These are phyloP conservation scores for Percina caprodes DNA, from an alignment of 2,113 vertebrate species.

Conservation along the genomic window DNA sequence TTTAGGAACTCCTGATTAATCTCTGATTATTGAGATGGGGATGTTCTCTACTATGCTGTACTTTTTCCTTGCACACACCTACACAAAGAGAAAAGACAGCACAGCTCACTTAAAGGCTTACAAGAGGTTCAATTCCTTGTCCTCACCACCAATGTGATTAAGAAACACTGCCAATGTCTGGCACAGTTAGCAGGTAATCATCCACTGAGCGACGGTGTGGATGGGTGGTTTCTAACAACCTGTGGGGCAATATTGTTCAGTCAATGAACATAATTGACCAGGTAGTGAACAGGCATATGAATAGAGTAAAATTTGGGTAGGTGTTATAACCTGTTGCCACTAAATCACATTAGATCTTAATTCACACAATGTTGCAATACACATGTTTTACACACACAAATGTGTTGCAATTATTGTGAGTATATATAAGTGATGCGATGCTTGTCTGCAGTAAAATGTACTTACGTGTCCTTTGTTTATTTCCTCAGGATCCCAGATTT, in stretches of 20 bases:
- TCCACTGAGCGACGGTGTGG: neutral
- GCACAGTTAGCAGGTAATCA: constrained; percentile 29
- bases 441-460: neutral
- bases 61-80: constrained; percentile 3
- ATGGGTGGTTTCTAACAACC: constrained; percentile 14
- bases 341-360: neutral
- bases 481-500: constrained; percentile 88
- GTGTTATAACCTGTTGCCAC: neutral
- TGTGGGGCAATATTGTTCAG: neutral
- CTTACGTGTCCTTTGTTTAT: constrained; percentile 10
- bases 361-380: neutral
- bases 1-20: constrained; percentile 47
- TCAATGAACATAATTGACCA: neutral
- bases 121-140: neutral
- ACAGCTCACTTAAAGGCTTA: constrained; percentile 34
- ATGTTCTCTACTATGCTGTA: neutral
- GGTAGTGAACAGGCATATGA: neutral
- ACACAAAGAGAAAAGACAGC: constrained; percentile 1
- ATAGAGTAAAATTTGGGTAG: neutral
- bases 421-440: neutral
- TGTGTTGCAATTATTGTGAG: neutral
- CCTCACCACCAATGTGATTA: constrained; percentile 35
- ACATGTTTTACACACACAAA: neutral
- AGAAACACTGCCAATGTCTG: constrained; percentile 21
- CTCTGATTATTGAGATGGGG: constrained; percentile 12